Conservation (phyloP, 2,888 invertebrate species). For the Coelogynopora nodosa region DNA sequence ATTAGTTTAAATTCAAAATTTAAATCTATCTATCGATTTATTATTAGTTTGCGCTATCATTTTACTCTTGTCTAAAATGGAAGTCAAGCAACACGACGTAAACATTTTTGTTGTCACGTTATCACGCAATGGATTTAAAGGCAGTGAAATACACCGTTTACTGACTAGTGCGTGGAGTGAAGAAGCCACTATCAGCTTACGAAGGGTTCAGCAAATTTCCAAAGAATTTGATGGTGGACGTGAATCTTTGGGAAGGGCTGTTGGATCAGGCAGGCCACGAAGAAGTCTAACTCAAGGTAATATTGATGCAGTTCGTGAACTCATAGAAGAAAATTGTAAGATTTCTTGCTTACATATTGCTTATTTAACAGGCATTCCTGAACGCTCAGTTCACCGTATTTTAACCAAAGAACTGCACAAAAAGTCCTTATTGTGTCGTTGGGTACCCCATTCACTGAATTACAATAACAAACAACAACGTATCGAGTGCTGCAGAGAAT, state of each 20-base stretch:
- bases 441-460: conserved; percentile 31
- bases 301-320: conserved; percentile 23
- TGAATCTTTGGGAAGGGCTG: conserved; percentile 27
- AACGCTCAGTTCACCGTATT: conserved; percentile 21
- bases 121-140: conserved; percentile 28
- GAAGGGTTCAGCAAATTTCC: conserved; percentile 25
- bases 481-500: conserved; percentile 26
- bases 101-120: conserved; percentile 27
- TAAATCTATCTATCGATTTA: conserved; percentile 4
- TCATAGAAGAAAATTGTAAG: conserved; percentile 23
- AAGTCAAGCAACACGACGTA: conserved; percentile 18
- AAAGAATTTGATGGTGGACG: conserved; percentile 23
- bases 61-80: conserved; percentile 20
- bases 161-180: conserved; percentile 19
- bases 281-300: conserved; percentile 21
- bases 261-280: conserved; percentile 28
- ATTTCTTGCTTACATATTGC: conserved; percentile 28
- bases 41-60: conserved; percentile 26
- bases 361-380: conserved; percentile 13
- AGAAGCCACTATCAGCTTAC: conserved; percentile 18
- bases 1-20: conserved; percentile 30
- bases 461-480: conserved; percentile 22
- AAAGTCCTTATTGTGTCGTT: conserved; percentile 11
- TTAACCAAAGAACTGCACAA: conserved; percentile 24
- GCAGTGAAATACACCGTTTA: conserved; percentile 28